Percentiles rank a stretch among this genome's conserved stretches.
These are phyloP conservation scores for Lutjanus argentimaculatus DNA, from an alignment of 2,797 vertebrate genomes.

Conservation along the genomic window DNA sequence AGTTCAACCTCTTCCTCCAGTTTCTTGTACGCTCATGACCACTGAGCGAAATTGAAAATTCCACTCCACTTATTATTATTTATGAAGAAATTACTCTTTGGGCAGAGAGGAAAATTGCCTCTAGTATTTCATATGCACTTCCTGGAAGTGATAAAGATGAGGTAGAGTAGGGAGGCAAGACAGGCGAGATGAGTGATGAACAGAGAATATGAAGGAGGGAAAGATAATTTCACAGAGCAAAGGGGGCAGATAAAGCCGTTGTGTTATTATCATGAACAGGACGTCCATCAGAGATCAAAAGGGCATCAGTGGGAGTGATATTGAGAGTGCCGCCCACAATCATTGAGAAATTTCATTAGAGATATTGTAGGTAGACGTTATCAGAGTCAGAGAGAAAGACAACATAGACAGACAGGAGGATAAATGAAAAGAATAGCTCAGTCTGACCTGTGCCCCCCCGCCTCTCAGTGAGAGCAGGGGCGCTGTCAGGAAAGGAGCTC, in stretches of 20 bases:
- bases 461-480: conserved; percentile 26
- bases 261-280: conserved; percentile 27
- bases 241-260: conserved; percentile 43
- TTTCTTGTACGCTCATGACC: neutral
- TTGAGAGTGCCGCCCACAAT: conserved; percentile 16
- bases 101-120: conserved; percentile 43
- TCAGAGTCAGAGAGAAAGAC: conserved; percentile 34
- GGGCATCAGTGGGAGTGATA: conserved; percentile 45
- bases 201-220: conserved; percentile 36
- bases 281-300: conserved; percentile 38
- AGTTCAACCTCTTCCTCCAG: conserved; percentile 45
- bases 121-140: conserved; percentile 35
- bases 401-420: conserved; percentile 42
- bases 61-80: conserved; percentile 49
- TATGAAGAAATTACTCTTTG: conserved; percentile 37
- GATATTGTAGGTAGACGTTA: conserved; percentile 19
- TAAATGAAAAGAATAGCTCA: conserved; percentile 49
- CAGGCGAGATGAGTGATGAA: conserved; percentile 46
- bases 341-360: conserved; percentile 48
- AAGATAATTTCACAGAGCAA: conserved; percentile 26
- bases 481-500: conserved; percentile 54
- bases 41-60: conserved; percentile 47
- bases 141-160: conserved; percentile 38
- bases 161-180: conserved; percentile 8
- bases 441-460: conserved; percentile 53